phyloP scores from a whole-genome alignment of 2,113 vertebrate species.

The Rallus limicola region DNA sequence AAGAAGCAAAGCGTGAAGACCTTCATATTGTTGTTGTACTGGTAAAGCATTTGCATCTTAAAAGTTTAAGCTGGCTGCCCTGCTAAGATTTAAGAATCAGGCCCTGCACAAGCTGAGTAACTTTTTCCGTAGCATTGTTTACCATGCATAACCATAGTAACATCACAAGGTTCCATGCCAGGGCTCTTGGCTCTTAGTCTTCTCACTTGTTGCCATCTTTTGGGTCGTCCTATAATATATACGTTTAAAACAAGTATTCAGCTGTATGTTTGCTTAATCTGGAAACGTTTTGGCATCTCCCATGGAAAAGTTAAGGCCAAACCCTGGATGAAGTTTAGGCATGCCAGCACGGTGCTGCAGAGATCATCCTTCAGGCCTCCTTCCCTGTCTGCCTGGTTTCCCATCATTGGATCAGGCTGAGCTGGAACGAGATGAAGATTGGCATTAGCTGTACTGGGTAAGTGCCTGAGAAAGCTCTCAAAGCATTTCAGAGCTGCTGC shows the following conservation, averaged over 20 bases:
- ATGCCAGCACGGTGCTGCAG: fast-evolving
- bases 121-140: background rate
- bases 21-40: background rate
- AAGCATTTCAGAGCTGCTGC: background rate
- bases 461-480: background rate
- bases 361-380: background rate
- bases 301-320: conserved; percentile 5
- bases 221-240: background rate
- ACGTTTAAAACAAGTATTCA: background rate
- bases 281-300: background rate
- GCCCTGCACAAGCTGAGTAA: background rate
- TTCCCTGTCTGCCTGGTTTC: background rate
- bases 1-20: background rate
- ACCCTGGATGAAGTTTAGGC: background rate
- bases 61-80: background rate
- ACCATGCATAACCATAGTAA: background rate
- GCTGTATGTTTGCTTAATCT: background rate
- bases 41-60: background rate
- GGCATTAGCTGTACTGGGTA: background rate
- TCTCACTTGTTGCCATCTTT: background rate
- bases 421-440: background rate
- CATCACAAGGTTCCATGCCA: background rate
- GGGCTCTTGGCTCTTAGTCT: background rate
- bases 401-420: fast-evolving
- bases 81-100: background rate